A percentile compares a stretch with the other conserved stretches of the same genome.
Evolutionary conservation across 2,888 invertebrate species (phyloP).

Genomic region (Eupithecia vulgata): DNA sequence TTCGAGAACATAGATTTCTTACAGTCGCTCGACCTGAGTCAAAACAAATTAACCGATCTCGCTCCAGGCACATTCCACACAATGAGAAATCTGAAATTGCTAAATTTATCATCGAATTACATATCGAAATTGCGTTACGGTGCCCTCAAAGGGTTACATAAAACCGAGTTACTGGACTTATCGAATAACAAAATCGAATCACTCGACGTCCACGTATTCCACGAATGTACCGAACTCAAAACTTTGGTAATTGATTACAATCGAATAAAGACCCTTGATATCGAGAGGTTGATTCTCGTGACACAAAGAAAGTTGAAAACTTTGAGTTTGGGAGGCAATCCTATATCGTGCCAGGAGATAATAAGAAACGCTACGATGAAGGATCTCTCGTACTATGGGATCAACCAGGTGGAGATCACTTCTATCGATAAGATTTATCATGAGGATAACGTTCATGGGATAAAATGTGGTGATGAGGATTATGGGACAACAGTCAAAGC

Average conservation of each 20-base stretch:
- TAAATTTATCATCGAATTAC: slow-evolving; percentile 69
- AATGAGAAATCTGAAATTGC: slow-evolving; percentile 62
- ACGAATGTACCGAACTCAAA: slow-evolving; percentile 68
- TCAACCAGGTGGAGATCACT: slow-evolving; percentile 63
- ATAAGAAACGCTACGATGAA: slow-evolving; percentile 54
- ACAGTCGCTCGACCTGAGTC: slow-evolving; percentile 66
- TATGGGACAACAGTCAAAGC: slow-evolving; percentile 35
- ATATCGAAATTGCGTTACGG: slow-evolving; percentile 66
- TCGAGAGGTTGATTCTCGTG: slow-evolving; percentile 60
- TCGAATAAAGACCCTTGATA: slow-evolving; percentile 64
- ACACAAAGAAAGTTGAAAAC: slow-evolving; percentile 59
- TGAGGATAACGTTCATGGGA: slow-evolving; percentile 77
- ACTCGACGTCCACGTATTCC: slow-evolving; percentile 70
- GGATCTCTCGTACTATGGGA: slow-evolving; percentile 45
- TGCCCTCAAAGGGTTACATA: slow-evolving; percentile 67
- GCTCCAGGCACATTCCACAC: slow-evolving; percentile 70
- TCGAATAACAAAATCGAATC: slow-evolving; percentile 65
- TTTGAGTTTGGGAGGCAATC: slow-evolving; percentile 74
- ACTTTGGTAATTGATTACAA: slow-evolving; percentile 72
- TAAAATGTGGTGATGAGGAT: slow-evolving; percentile 65
- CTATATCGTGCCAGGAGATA: slow-evolving; percentile 70
- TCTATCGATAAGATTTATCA: slow-evolving; percentile 72
- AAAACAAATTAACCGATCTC: slow-evolving; percentile 61
- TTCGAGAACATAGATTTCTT: slow-evolving; percentile 60
- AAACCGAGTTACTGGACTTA: slow-evolving; percentile 66